phyloP scores from a whole-genome alignment of 2,113 vertebrate genomes.

The Phocoena sinus region DNA sequence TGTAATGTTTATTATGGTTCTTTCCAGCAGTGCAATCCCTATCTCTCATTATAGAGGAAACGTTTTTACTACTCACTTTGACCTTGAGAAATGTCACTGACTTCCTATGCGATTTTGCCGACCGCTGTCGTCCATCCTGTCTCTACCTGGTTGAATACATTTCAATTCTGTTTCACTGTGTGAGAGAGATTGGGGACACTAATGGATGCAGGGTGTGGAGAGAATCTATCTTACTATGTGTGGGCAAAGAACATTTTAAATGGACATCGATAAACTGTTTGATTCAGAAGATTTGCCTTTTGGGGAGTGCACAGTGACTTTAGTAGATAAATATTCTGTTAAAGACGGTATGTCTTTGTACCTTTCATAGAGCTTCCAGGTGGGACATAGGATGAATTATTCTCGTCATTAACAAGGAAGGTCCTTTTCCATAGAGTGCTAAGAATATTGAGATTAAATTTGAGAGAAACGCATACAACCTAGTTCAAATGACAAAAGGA shows the following conservation, averaged over 20 bases:
- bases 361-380: background rate
- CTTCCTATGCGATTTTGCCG: background rate
- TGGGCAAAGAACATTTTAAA: background rate
- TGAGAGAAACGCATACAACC: background rate
- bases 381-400: background rate
- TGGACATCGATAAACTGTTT: background rate
- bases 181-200: background rate
- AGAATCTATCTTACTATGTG: background rate
- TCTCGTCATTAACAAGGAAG: background rate
- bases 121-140: background rate
- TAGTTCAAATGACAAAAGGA: background rate
- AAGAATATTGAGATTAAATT: background rate
- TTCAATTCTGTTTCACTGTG: background rate
- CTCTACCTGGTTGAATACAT: background rate
- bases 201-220: background rate
- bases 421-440: background rate
- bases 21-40: background rate
- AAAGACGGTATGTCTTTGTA: background rate
- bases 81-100: conserved; percentile 40
- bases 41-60: background rate
- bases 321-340: background rate
- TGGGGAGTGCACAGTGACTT: background rate
- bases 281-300: background rate
- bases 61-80: background rate
- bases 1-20: background rate